Evolutionary conservation across 2,888 invertebrate genomes (phyloP), one percentile per base, ranked within the genome.

Genomic region (Meteorus cinctellus): DNA sequence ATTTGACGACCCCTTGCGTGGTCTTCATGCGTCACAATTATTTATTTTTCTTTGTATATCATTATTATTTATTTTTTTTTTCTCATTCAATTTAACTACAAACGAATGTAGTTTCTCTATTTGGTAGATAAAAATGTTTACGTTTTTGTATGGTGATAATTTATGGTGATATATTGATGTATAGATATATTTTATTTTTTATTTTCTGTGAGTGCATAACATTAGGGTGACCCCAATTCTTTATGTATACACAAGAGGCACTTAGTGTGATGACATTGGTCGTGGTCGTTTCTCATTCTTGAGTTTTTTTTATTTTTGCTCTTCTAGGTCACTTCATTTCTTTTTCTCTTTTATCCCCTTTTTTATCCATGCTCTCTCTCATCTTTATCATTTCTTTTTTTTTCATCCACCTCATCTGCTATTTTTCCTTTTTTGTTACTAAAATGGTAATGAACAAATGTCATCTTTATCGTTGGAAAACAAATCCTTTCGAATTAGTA

Each of bases 11-110:
- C 41, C 66, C 29, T 55, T 63, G 55, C 48, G 45, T 63, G 34
- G 55, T 31, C 51, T 62, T 75, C 70, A 10, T 19, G 8, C 8
- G 70, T 65, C 70, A 75, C 48, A 45, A 36, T 72, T 19, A 48
- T 68, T 68, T 68, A 48, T n/a, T 66, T 36, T 31, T 62, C n/a
- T 66, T 66, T 36, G 19, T 34, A 60, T 72, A 63, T 63, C 2
- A 6, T 12, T 41, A 12, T 19, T 67, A 48, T 41, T 24, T 24
- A 67, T 27, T 12, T 67, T 24, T 34, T 55, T 68, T n/a, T 51
- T n/a, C 48, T 1, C 8, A 34, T 31, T 29, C 4, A 3, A 16
- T 19, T 31, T 16, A n/a, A 19, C 6, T 41, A 36, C 41, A 36
- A 63, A 24, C 27, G 60, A 14, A 62, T 14, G n/a, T 27, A 29